Evolutionary conservation across 2,797 vertebrate species (phyloP).

Genomic region (Parauchenoglanis punctatus): DNA sequence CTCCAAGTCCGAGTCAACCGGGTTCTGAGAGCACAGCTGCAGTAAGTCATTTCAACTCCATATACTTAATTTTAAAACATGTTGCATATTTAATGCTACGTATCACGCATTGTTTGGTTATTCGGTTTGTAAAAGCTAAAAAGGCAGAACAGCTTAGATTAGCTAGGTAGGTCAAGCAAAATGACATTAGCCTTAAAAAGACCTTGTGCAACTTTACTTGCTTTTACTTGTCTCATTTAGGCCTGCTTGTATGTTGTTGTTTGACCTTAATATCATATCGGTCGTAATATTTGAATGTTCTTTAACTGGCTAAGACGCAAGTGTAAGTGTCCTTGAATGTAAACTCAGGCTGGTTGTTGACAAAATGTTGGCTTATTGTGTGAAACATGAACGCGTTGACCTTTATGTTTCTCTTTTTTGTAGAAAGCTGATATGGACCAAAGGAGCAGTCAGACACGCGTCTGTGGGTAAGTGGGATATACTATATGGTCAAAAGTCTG

Average conservation of each 20-base stretch:
- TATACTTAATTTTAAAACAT: neutral
- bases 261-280: too few relatives aligned
- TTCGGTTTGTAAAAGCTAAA: neutral
- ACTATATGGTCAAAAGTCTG: too few relatives aligned
- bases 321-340: neutral
- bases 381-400: neutral
- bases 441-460: constrained; percentile 27
- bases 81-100: neutral
- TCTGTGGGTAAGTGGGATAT: constrained; percentile 43
- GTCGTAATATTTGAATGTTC: neutral
- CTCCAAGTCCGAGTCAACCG: constrained; percentile 68
- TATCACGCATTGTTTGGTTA: neutral
- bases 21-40: constrained; percentile 67
- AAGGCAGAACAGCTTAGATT: neutral
- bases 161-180: neutral
- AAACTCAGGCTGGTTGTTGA: neutral
- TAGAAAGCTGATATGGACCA: constrained; percentile 30
- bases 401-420: neutral
- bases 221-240: neutral
- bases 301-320: neutral
- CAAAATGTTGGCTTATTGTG: neutral
- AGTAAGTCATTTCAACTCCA: constrained; percentile 65
- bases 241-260: neutral
- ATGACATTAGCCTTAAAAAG: neutral
- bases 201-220: neutral